Conservation (phyloP, 2,797 vertebrate genomes). For the Nothura maculosa region DNA sequence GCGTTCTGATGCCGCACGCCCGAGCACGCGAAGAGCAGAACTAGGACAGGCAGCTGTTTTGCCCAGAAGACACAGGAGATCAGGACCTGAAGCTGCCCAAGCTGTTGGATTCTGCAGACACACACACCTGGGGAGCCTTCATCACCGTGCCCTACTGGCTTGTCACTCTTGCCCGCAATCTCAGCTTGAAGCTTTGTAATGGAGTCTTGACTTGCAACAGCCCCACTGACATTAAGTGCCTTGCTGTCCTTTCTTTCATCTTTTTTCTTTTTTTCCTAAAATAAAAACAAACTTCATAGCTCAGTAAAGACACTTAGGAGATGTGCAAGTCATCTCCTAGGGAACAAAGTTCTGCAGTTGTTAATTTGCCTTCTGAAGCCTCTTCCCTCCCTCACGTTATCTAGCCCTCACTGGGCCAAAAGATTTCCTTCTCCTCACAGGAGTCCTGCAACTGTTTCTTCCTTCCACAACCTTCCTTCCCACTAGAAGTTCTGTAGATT, state of each 20-base stretch:
- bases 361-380: not conserved
- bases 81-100: not conserved
- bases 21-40: not conserved
- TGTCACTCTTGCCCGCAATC: not conserved
- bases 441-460: not conserved
- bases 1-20: fast-evolving
- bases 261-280: not conserved
- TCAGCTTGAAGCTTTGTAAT: not conserved
- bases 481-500: conserved; percentile 7
- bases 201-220: not conserved
- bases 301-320: not conserved
- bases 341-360: not conserved
- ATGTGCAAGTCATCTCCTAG: not conserved
- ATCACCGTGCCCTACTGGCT: not conserved
- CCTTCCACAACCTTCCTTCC: conserved; percentile 35
- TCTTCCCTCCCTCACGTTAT: not conserved
- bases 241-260: no score
- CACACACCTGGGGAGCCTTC: not conserved
- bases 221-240: not conserved
- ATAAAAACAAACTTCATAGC: not conserved
- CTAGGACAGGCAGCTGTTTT: not conserved
- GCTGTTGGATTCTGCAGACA: not conserved
- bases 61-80: not conserved
- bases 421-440: conserved; percentile 2
- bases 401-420: conserved; percentile 6